phyloP scores from a whole-genome alignment of 2,797 vertebrate genomes.

The Urosaurus nigricauda region DNA sequence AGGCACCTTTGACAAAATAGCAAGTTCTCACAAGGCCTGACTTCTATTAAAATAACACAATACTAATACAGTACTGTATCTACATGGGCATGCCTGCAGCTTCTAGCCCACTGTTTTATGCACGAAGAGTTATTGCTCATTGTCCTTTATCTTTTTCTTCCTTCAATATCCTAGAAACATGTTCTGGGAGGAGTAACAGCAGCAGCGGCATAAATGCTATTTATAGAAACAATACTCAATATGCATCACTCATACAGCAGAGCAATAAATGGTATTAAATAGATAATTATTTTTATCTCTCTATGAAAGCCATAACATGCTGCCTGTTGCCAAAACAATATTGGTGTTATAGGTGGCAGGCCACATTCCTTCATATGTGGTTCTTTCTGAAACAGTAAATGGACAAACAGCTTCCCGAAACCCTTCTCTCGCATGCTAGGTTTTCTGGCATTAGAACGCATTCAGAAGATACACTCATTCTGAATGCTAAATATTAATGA shows the following conservation, averaged over 20 bases:
- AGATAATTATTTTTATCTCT: conserved; percentile 34
- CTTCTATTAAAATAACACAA: neutral
- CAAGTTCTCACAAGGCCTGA: conserved; percentile 8
- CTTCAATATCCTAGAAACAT: conserved; percentile 19
- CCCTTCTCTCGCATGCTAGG: neutral
- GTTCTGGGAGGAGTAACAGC: neutral
- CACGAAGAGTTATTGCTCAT: conserved; percentile 4
- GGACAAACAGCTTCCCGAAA: accelerated
- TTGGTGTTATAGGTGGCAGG: neutral
- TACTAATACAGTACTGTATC: neutral
- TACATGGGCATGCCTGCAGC: conserved; percentile 2
- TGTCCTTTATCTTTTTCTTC: conserved; percentile 9
- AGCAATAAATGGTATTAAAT: conserved; percentile 25
- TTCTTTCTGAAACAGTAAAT: conserved; percentile 20
- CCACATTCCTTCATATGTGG: neutral
- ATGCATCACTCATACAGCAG: conserved; percentile 5
- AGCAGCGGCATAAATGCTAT: neutral
- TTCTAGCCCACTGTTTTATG: neutral
- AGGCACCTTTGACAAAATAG: conserved; percentile 14
- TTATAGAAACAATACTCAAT: conserved; percentile 7
- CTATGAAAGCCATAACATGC: conserved; percentile 1
- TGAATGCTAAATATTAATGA: accelerated
- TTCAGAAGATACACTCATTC: accelerated
- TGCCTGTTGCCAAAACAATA: conserved; percentile 22
- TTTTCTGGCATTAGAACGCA: accelerated